These are phyloP conservation scores for Anguilla marmorata DNA, from an alignment of 2,797 vertebrate species.

Conservation along the genomic window DNA sequence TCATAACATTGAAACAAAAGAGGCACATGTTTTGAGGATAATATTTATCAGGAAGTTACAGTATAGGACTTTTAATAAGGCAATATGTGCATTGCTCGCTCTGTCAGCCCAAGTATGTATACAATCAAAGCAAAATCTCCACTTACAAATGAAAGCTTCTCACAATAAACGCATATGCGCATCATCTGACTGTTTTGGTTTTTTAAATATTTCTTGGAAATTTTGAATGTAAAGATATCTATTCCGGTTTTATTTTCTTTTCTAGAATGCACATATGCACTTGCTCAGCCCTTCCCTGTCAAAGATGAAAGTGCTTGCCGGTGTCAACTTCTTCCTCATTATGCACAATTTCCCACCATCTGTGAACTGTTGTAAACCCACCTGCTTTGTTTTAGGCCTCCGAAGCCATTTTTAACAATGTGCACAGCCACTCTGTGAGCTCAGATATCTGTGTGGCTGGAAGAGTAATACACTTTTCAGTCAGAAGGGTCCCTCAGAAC, in stretches of 20 bases:
- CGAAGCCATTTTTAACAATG: constrained; percentile 72
- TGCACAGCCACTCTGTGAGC: constrained; percentile 59
- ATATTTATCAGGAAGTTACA: constrained; percentile 62
- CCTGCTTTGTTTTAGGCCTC: constrained; percentile 71
- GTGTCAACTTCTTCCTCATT: constrained; percentile 69
- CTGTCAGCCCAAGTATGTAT: constrained; percentile 25
- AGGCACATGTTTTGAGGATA: constrained; percentile 58
- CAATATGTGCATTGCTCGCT: constrained; percentile 38
- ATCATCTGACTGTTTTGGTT: background rate
- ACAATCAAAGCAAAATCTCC: constrained; percentile 2
- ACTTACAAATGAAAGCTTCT: background rate
- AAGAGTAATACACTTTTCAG: constrained; percentile 68
- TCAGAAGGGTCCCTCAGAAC: constrained; percentile 64
- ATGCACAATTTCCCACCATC: constrained; percentile 71
- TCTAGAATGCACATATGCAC: constrained; percentile 30
- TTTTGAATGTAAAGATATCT: background rate
- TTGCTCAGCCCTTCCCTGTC: constrained; percentile 52
- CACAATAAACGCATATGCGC: background rate
- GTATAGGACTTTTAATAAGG: constrained; percentile 58
- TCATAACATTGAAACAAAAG: constrained; percentile 59
- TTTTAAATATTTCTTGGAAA: background rate
- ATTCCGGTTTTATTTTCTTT: background rate
- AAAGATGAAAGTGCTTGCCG: constrained; percentile 65
- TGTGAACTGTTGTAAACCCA: constrained; percentile 74
- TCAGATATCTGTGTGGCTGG: constrained; percentile 59